Conservation (phyloP, 2,888 invertebrate genomes). For the Portevinia maculata region DNA sequence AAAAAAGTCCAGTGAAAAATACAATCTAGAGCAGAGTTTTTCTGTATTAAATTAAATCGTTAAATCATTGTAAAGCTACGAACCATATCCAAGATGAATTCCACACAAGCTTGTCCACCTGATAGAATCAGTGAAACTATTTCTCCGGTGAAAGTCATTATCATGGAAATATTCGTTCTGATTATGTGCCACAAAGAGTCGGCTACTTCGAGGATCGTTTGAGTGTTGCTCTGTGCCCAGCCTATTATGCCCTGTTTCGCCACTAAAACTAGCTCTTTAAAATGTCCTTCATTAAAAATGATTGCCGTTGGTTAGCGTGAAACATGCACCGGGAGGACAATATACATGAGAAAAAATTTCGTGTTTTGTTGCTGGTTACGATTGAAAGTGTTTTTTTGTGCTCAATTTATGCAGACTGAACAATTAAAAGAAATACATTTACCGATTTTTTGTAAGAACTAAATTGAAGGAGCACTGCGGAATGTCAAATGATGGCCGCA, state of each 20-base stretch:
- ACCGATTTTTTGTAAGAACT: too few relatives aligned
- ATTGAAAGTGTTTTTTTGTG: conserved; percentile 5
- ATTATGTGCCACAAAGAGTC: conserved; percentile 94
- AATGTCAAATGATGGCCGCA: too few relatives aligned
- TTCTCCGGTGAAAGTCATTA: conserved; percentile 93
- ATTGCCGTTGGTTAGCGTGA: conserved; percentile 80
- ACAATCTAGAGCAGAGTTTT: conserved; percentile 88
- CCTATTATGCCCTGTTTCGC: conserved; percentile 86
- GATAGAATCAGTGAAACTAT: conserved; percentile 93
- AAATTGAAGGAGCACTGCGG: too few relatives aligned
- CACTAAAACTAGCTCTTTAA: conserved; percentile 83
- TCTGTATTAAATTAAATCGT: conserved; percentile 8
- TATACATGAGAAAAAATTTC: conserved; percentile 59
- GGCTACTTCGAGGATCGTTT: conserved; percentile 92
- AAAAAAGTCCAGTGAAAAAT: conserved; percentile 98
- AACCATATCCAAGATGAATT: conserved; percentile 93
- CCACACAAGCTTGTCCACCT: conserved; percentile 94
- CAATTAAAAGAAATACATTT: too few relatives aligned
- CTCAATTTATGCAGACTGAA: too few relatives aligned
- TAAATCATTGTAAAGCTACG: conserved; percentile 69
- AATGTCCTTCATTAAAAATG: conserved; percentile 83
- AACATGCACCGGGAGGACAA: conserved; percentile 75
- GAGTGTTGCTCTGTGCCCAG: conserved; percentile 95
- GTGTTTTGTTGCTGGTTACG: conserved; percentile 31
- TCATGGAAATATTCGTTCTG: conserved; percentile 95